Evolutionary conservation across 1,140 invertebrate genomes (phyloP), one percentile per base, ranked within the genome.

Genomic region (Drosophila pandora): DNA sequence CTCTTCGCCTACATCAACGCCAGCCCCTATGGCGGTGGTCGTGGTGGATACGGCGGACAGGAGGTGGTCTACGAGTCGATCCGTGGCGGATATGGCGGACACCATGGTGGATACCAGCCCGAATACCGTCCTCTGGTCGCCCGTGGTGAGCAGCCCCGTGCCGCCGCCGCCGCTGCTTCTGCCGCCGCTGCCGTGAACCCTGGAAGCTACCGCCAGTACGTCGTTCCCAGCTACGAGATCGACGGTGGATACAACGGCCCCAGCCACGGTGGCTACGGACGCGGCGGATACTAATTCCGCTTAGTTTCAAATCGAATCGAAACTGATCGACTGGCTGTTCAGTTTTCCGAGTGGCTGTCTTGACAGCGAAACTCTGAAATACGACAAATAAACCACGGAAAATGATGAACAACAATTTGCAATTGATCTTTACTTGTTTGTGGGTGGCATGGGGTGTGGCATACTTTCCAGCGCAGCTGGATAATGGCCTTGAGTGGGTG

Each of bases 1-100:
- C 60, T 88, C 10, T 78, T 82, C 53, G 83, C 76, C 56, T 72
- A 75, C 60, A 70, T 83, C 52, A 76, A 61, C 17, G 83, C 83
- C 41, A 79, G 43, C 30, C 63, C 78, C 30, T 71, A 77, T 53
- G 62, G 56, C 55, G 47, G 43, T 41, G 45, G 1, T 28, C 5
- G 25, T 28, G 79, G 76, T 22, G 70, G 70, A 10, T 75, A 82
- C 10, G 23, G 21, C 4, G 32, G 41, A 25, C 45, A 39, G 17
- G 45, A 58, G 41, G 43, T 84, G 7, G 77, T 60, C 39, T 85
- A 85, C 56, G 73, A 85, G 48, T 32, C 62, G 45, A 22, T 47
- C 43, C 43, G 43, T 17, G 49, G 75, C 49, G 48, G 53, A 22
- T 61, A 60, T 48, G 28, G 22, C 34, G 17, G 23, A 8, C 34